These are phyloP conservation scores for Dinothrombium tinctorium DNA, from an alignment of 1,140 invertebrate genomes.

Conservation along the genomic window DNA sequence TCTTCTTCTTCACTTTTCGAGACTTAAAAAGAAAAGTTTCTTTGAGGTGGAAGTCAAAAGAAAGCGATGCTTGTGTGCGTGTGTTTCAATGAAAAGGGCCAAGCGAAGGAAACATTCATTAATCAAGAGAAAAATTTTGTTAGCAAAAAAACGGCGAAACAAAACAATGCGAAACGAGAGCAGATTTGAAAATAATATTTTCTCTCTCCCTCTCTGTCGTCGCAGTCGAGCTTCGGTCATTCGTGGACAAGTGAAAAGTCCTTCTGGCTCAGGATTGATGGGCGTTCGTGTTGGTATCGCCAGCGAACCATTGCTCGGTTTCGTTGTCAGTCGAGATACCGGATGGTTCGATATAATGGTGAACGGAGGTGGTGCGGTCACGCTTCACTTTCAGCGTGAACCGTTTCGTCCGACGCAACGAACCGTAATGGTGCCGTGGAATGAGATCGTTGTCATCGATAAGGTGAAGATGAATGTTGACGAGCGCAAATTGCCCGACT, in stretches of 20 bases:
- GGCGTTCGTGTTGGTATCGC: slow-evolving; percentile 89
- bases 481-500: background rate
- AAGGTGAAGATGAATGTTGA: slow-evolving; percentile 27
- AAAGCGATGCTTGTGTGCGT: too few species aligned
- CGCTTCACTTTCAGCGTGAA: slow-evolving; percentile 74
- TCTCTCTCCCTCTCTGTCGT: slow-evolving; percentile 13
- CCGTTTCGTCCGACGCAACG: slow-evolving; percentile 44
- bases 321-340: slow-evolving; percentile 33
- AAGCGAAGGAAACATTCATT: too few species aligned
- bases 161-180: too few species aligned
- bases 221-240: slow-evolving; percentile 97
- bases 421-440: slow-evolving; percentile 81
- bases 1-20: too few species aligned
- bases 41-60: too few species aligned
- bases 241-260: slow-evolving; percentile 77
- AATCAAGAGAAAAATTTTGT: too few species aligned
- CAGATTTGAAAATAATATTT: too few species aligned
- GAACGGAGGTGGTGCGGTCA: slow-evolving; percentile 94
- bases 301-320: slow-evolving; percentile 74
- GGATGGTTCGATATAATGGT: slow-evolving; percentile 82
- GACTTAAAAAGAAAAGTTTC: too few species aligned
- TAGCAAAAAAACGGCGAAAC: too few species aligned
- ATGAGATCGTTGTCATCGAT: slow-evolving; percentile 68
- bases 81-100: too few species aligned
- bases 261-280: slow-evolving; percentile 75